A percentile compares a stretch with the other conserved stretches of the same genome.
These are phyloP conservation scores for Gallirallus australis DNA, from an alignment of 2,797 vertebrate species.

Conservation along the genomic window DNA sequence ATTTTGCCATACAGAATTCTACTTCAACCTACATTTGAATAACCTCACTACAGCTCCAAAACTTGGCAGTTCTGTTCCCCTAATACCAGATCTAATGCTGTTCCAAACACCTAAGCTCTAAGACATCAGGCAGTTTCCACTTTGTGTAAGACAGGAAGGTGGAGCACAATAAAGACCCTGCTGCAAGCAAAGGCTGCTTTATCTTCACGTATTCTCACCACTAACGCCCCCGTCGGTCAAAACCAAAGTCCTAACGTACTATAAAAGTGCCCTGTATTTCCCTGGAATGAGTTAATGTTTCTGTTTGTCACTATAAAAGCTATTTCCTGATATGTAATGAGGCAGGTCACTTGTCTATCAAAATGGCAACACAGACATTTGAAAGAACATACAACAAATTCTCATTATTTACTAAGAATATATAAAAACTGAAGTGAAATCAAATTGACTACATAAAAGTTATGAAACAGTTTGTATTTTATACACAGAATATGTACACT, in stretches of 20 bases:
- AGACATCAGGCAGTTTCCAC: fast-evolving
- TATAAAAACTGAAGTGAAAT: conserved; percentile 5
- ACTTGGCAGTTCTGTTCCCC: neutral
- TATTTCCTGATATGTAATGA: neutral
- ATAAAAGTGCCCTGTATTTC: neutral
- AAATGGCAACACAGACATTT: neutral
- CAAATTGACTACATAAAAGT: conserved; percentile 52
- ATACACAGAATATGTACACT: conserved; percentile 85
- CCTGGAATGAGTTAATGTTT: neutral
- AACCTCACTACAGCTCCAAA: neutral
- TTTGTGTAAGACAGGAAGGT: neutral
- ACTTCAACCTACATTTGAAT: neutral
- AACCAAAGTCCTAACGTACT: neutral
- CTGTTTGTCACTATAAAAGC: neutral
- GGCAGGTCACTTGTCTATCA: neutral
- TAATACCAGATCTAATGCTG: neutral
- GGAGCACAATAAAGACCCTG: neutral
- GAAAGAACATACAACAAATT: conserved; percentile 11
- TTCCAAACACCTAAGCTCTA: fast-evolving
- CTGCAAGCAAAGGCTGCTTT: neutral
- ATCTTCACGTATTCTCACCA: neutral
- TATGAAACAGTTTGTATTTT: conserved; percentile 87
- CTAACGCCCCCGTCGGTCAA: neutral
- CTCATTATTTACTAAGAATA: conserved; percentile 29
- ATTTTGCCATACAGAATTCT: neutral